These are phyloP conservation scores for Mormyrus lacerda DNA, from an alignment of 2,113 vertebrate species.

Conservation along the genomic window DNA sequence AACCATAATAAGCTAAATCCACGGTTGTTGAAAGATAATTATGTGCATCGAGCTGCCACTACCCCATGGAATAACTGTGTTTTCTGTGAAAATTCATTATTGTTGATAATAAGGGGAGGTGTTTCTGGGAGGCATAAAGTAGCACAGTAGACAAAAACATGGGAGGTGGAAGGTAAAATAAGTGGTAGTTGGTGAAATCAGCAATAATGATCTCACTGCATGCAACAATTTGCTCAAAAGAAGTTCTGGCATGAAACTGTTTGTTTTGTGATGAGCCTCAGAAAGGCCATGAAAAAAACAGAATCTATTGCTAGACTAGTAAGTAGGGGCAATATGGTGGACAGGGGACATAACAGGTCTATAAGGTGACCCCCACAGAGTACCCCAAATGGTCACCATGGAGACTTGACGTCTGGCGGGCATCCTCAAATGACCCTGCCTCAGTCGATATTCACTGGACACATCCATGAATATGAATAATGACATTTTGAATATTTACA, in stretches of 20 bases:
- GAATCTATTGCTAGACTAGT: neutral
- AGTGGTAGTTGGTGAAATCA: neutral
- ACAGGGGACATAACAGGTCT: neutral
- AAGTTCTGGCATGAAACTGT: neutral
- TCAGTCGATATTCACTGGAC: neutral
- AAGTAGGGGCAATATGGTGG: neutral
- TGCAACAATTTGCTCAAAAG: neutral
- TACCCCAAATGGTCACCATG: neutral
- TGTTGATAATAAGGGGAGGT: neutral
- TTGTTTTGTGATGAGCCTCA: neutral
- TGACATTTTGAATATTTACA: neutral
- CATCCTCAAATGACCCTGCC: neutral
- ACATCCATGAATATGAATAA: neutral
- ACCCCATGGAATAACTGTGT: neutral
- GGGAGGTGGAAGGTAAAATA: neutral
- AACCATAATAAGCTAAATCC: neutral
- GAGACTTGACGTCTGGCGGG: neutral
- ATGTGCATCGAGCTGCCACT: neutral
- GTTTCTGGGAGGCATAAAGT: neutral
- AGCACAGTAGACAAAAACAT: neutral
- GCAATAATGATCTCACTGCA: neutral
- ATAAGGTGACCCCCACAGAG: neutral
- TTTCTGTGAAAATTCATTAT: neutral
- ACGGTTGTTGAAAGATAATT: neutral
- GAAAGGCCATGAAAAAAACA: neutral